phyloP scores from a whole-genome alignment of 1,140 invertebrate genomes.

The Parapsyche elsis region DNA sequence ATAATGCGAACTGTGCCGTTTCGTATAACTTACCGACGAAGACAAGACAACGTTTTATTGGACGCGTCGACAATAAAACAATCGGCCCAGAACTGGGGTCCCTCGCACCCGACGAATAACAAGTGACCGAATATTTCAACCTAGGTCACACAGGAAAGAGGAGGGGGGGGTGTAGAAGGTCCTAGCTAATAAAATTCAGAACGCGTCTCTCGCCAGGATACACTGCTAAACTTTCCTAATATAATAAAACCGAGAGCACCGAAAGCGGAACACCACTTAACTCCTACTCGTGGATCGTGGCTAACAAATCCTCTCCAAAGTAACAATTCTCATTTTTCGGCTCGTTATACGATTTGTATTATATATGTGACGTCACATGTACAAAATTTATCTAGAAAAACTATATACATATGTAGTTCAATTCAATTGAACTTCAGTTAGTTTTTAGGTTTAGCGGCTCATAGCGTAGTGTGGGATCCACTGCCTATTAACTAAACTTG shows the following conservation, averaged over 20 bases:
- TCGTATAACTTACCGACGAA: slow-evolving; percentile 12
- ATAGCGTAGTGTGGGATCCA: no score
- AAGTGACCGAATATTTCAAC: slow-evolving; percentile 26
- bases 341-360: no score
- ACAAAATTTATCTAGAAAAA: no score
- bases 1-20: not conserved
- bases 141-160: not conserved
- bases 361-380: no score
- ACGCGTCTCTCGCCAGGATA: slow-evolving; percentile 34
- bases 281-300: not conserved
- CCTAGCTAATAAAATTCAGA: slow-evolving; percentile 43
- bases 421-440: no score
- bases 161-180: no score
- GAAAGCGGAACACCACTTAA: slow-evolving; percentile 14
- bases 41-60: slow-evolving; percentile 5
- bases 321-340: no score
- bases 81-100: not conserved
- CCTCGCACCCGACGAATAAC: slow-evolving; percentile 11
- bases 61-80: slow-evolving; percentile 31
- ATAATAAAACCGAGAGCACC: slow-evolving; percentile 28
- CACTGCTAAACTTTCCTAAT: slow-evolving; percentile 42
- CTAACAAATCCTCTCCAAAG: not conserved
- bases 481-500: no score
- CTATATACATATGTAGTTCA: no score
- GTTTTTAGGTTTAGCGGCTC: no score